These are phyloP conservation scores for Luehdorfia chinensis DNA, from an alignment of 1,140 invertebrate species.

Conservation along the genomic window DNA sequence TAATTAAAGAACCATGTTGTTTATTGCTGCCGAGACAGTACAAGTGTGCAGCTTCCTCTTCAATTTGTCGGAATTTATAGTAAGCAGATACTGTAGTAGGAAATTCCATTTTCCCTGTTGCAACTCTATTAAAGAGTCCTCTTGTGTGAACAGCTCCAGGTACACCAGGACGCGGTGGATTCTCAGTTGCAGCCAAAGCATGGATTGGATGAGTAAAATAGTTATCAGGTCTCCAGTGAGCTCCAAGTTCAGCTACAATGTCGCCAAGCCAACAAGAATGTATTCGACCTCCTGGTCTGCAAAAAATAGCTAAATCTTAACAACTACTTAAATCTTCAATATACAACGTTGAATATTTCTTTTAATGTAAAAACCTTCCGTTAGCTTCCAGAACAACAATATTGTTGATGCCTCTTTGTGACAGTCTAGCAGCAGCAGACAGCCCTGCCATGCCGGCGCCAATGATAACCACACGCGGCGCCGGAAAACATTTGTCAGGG, in stretches of 20 bases:
- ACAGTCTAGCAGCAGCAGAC: conserved; percentile 81
- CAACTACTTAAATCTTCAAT: conserved; percentile 6
- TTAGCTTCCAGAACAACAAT: conserved; percentile 82
- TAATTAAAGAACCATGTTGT: conserved; percentile 79
- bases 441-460: conserved; percentile 85
- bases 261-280: conserved; percentile 84
- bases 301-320: conserved; percentile 19
- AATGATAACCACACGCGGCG: conserved; percentile 82
- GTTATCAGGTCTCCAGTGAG: conserved; percentile 78
- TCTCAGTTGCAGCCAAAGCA: conserved; percentile 79
- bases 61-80: conserved; percentile 80
- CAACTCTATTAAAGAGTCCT: conserved; percentile 79
- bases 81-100: conserved; percentile 78
- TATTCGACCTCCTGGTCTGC: conserved; percentile 80
- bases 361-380: conserved; percentile 76
- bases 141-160: conserved; percentile 64
- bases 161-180: conserved; percentile 75
- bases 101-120: conserved; percentile 79
- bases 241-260: conserved; percentile 82
- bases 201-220: conserved; percentile 79
- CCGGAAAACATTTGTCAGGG: conserved; percentile 62
- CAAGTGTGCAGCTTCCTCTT: conserved; percentile 78
- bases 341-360: no score
- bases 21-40: conserved; percentile 77
- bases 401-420: conserved; percentile 80